phyloP scores from a whole-genome alignment of 2,888 invertebrate species.

The Tupiocoris notatus region DNA sequence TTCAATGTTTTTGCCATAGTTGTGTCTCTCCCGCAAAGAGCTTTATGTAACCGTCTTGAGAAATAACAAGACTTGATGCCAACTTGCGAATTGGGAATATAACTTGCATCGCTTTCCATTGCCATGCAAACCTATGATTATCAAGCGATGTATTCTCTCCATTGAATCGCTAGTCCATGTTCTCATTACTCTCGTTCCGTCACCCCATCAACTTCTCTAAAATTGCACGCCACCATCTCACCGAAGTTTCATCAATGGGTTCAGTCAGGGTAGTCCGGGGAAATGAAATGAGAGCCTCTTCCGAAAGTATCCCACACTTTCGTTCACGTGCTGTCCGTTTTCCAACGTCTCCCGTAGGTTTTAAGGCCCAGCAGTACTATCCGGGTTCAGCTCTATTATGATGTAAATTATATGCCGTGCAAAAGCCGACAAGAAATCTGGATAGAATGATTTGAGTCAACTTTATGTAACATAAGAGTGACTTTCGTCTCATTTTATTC shows the following conservation, averaged over 20 bases:
- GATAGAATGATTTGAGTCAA: not conserved
- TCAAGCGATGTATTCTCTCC: not conserved
- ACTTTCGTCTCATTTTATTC: too few species aligned
- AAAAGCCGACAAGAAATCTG: not conserved
- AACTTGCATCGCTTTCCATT: not conserved
- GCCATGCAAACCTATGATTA: not conserved
- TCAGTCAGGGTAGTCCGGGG: not conserved
- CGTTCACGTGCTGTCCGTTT: constrained; percentile 14
- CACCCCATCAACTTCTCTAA: too few species aligned
- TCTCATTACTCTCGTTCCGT: not conserved
- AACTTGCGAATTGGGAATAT: not conserved
- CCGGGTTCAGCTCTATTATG: not conserved
- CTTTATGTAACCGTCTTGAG: too few species aligned
- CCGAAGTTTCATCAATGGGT: not conserved
- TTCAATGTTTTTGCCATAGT: too few species aligned
- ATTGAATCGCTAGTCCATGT: not conserved
- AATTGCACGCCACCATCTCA: not conserved
- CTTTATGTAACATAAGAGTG: too few species aligned
- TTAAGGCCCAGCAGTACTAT: too few species aligned
- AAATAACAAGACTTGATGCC: too few species aligned
- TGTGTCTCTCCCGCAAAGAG: too few species aligned
- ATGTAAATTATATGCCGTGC: not conserved
- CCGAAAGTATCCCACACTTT: constrained; percentile 34
- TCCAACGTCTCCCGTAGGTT: not conserved
- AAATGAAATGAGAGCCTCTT: constrained; percentile 17